Conservation (phyloP, 2,888 invertebrate species). For the Cephus runcator region DNA sequence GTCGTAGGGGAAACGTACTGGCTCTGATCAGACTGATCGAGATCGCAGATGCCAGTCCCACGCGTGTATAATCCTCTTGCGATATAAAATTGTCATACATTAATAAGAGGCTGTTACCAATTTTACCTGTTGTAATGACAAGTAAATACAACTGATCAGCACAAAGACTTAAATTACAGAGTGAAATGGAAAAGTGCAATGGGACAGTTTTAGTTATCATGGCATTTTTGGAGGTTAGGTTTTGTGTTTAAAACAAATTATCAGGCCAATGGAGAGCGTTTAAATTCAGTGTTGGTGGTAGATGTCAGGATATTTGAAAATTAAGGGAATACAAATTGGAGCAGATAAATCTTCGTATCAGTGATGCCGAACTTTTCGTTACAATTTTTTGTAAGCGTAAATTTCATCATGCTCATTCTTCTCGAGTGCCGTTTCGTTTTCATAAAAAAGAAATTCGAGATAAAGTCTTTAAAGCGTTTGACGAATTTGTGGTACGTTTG, state of each 20-base stretch:
- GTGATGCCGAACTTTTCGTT: background rate
- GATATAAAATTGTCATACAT: constrained; percentile 23
- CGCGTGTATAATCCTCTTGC: constrained; percentile 54
- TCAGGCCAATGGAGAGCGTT: background rate
- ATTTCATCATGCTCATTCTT: background rate
- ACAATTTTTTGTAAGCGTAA: background rate
- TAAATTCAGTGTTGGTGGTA: background rate
- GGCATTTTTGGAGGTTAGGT: background rate
- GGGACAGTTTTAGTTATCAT: background rate
- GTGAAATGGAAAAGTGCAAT: background rate
- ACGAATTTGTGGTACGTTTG: background rate
- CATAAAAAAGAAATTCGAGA: background rate
- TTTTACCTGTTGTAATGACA: background rate
- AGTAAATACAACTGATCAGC: background rate
- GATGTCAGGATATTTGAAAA: background rate
- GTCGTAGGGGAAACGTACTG: constrained; percentile 52
- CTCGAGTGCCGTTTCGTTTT: background rate
- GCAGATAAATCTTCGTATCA: background rate
- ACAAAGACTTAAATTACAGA: background rate
- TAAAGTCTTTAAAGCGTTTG: background rate
- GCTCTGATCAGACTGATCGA: constrained; percentile 47
- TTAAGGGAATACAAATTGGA: background rate
- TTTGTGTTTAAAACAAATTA: background rate
- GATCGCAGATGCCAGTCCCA: constrained; percentile 48
- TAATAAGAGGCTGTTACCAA: background rate